Percentiles rank a stretch among this genome's conserved stretches.
Evolutionary conservation across 2,888 invertebrate genomes (phyloP).

Genomic region (Tryphoninae sp.): DNA sequence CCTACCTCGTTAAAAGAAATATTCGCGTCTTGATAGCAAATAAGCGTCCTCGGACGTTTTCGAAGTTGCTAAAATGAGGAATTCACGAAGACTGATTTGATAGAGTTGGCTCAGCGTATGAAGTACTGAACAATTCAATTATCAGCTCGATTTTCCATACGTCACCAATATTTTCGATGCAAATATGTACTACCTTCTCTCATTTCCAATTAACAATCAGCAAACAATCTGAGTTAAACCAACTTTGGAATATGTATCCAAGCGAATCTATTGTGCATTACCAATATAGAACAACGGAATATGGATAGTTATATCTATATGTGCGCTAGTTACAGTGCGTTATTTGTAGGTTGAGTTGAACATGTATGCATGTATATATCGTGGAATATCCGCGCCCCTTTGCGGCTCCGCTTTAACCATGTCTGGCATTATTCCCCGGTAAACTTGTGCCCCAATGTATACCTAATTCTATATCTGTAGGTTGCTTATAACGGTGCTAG

Average conservation of each 20-base stretch:
- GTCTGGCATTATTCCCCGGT: slow-evolving; percentile 54
- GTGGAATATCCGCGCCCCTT: slow-evolving; percentile 23
- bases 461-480: slow-evolving; percentile 47
- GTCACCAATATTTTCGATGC: slow-evolving; percentile 34
- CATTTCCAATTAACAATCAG: slow-evolving; percentile 58
- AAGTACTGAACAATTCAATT: background rate
- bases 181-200: slow-evolving; percentile 39
- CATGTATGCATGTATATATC: slow-evolving; percentile 19
- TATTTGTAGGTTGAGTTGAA: slow-evolving; percentile 55
- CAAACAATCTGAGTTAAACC: slow-evolving; percentile 50
- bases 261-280: slow-evolving; percentile 50
- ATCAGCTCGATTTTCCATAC: slow-evolving; percentile 37
- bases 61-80: background rate
- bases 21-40: background rate
- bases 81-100: background rate
- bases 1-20: background rate
- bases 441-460: slow-evolving; percentile 45
- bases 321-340: slow-evolving; percentile 20
- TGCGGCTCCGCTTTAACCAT: slow-evolving; percentile 18
- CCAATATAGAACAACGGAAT: slow-evolving; percentile 43
- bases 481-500: slow-evolving; percentile 35
- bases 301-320: background rate
- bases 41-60: background rate
- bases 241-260: slow-evolving; percentile 52
- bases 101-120: background rate